Evolutionary conservation across 1,140 invertebrate genomes (phyloP), one percentile per base, ranked within the genome.

Genomic region (Aphelenchoides avenae): DNA sequence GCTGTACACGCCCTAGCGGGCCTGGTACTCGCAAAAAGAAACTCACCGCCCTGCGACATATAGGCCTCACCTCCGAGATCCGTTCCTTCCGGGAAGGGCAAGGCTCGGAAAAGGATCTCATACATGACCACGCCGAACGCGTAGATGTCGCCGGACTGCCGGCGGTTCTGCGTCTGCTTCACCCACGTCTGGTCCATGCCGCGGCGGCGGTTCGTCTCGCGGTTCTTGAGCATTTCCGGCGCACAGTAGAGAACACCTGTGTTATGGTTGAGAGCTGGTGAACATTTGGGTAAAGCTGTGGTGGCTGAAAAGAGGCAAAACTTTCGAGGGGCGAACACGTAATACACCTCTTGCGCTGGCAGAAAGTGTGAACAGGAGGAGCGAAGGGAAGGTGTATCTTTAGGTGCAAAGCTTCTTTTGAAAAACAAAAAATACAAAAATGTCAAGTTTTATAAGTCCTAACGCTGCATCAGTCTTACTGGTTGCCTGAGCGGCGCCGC

Each of bases 71-170:
- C n/a, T 31, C 44, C 48, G 4, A 65, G 13, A 47, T 61, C 61
- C 7, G 53, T 68, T 20, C 52, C 48, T 18, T 73, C 64, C 5
- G 71, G 70, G 42, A 75, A 74, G 1, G 71, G 71, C 26, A 74
- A 55, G 7, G 53, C 44, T 20, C 71, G 46, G 55, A 76, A 75
- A 7, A 75, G 47, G 37, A 75, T 75, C 50, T 75, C 72, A 49
- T 75, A 76, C 69, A 76, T 76, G 15, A 75, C 70, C 53, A 75
- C 76, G 37, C 63, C 64, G 39, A 75, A 71, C 3, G 73, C 52
- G 50, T 75, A 75, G 40, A 75, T 74, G 47, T 74, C 71, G n/a
- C 73, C 64, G 18, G 64, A 40, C 56, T 72, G 69, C 7, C 71
- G 30, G 20, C 70, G 60, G 33, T 66, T 37, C 7, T 39, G 36